Conservation (phyloP, 2,113 vertebrate species). For the Ammospiza caudacuta region DNA sequence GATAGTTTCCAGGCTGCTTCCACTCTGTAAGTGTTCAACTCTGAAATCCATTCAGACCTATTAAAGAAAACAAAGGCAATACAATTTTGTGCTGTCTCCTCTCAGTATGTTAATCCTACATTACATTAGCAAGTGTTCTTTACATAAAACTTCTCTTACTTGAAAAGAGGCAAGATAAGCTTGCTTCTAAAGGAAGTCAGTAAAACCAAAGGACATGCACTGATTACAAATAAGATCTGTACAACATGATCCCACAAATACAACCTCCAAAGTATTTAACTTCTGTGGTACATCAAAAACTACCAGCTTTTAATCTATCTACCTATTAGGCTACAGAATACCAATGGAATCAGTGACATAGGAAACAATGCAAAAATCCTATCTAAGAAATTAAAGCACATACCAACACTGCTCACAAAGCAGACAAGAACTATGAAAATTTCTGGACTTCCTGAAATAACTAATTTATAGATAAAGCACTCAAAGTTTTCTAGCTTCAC, state of each 20-base stretch:
- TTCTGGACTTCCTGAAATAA: neutral
- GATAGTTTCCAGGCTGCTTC: slow-evolving; percentile 98
- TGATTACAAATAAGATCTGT: neutral
- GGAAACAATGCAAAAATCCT: neutral
- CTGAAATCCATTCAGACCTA: slow-evolving; percentile 93
- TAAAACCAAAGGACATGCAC: neutral
- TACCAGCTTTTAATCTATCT: neutral
- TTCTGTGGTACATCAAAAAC: neutral
- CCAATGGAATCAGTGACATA: neutral
- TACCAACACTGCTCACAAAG: neutral
- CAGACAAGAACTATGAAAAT: neutral
- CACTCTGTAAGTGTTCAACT: slow-evolving; percentile 94
- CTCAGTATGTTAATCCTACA: neutral
- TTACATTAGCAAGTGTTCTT: neutral
- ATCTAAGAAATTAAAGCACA: neutral
- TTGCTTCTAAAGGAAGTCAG: neutral
- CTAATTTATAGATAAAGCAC: neutral
- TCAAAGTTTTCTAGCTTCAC: neutral
- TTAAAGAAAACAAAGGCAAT: neutral
- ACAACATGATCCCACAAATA: neutral
- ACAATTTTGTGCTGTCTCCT: neutral
- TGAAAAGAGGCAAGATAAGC: neutral
- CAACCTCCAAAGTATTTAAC: neutral
- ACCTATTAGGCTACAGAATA: neutral
- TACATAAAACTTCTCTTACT: neutral